Conservation (phyloP, 1,140 invertebrate species). For the Oryctes rhinoceros region DNA sequence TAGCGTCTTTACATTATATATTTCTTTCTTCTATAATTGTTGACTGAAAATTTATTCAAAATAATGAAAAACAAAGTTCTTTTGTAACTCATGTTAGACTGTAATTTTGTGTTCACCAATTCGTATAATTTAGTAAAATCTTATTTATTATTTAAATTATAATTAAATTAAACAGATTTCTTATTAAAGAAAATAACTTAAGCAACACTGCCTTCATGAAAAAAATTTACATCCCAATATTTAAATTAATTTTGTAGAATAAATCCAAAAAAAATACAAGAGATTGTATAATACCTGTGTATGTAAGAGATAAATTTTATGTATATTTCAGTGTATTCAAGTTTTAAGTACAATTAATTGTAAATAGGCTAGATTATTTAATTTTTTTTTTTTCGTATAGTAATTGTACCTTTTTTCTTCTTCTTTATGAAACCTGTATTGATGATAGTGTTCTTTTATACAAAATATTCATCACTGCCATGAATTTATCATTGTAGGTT, state of each 20-base stretch:
- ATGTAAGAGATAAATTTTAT: conserved; percentile 30
- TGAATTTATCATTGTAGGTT: conserved; percentile 38
- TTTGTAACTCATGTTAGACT: conserved; percentile 38
- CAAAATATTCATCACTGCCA: conserved; percentile 40
- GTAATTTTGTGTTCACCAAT: conserved; percentile 40
- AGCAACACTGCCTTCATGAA: conserved; percentile 39
- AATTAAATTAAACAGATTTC: conserved; percentile 38
- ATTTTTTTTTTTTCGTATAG: conserved; percentile 37
- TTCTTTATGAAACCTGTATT: conserved; percentile 30
- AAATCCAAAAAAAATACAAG: neutral
- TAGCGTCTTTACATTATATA: neutral
- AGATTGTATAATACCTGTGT: conserved; percentile 27
- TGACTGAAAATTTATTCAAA: conserved; percentile 34
- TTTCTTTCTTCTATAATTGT: conserved; percentile 1
- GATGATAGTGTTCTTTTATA: conserved; percentile 38
- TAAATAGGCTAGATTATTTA: conserved; percentile 40
- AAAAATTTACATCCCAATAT: conserved; percentile 35
- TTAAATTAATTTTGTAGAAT: conserved; percentile 20
- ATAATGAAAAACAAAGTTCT: neutral
- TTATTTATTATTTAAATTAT: conserved; percentile 41
- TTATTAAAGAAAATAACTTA: conserved; percentile 21
- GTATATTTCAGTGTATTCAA: conserved; percentile 35
- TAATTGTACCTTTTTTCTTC: conserved; percentile 20
- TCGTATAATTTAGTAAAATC: conserved; percentile 32
- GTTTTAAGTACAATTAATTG: conserved; percentile 40